phyloP scores from a whole-genome alignment of 2,888 invertebrate genomes.

The Morpho achilles region DNA sequence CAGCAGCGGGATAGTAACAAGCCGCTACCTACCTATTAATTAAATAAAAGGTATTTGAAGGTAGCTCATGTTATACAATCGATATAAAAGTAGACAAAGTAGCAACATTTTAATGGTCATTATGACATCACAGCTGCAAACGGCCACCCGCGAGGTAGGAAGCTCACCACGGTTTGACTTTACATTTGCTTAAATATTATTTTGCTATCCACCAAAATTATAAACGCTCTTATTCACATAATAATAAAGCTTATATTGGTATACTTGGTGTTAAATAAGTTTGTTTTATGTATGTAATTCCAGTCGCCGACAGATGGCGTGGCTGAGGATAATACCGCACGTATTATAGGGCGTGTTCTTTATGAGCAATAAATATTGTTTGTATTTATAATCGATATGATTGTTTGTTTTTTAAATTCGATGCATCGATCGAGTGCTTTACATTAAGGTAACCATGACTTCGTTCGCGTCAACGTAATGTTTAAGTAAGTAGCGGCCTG shows the following conservation, averaged over 20 bases:
- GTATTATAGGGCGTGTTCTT: conserved; percentile 42
- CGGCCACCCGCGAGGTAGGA: conserved; percentile 65
- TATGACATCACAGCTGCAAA: conserved; percentile 56
- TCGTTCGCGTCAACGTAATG: neutral
- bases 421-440: conserved; percentile 3
- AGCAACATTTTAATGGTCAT: conserved; percentile 47
- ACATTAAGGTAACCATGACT: neutral
- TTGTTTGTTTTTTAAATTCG: conserved; percentile 29
- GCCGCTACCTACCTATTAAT: no score
- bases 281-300: neutral
- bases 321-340: conserved; percentile 53
- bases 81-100: neutral
- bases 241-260: conserved; percentile 32
- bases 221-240: conserved; percentile 19
- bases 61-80: no score
- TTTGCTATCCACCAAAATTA: neutral
- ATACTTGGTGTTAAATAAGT: neutral
- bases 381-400: conserved; percentile 45
- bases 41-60: no score
- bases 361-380: conserved; percentile 51
- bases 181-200: conserved; percentile 35
- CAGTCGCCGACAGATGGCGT: conserved; percentile 61
- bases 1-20: no score
- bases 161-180: conserved; percentile 51
- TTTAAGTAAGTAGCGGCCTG: no score